A percentile compares a stretch with the other conserved stretches of the same genome.
Evolutionary conservation across 1,140 invertebrate genomes (phyloP).

Genomic region (Hirudo medicinalis): DNA sequence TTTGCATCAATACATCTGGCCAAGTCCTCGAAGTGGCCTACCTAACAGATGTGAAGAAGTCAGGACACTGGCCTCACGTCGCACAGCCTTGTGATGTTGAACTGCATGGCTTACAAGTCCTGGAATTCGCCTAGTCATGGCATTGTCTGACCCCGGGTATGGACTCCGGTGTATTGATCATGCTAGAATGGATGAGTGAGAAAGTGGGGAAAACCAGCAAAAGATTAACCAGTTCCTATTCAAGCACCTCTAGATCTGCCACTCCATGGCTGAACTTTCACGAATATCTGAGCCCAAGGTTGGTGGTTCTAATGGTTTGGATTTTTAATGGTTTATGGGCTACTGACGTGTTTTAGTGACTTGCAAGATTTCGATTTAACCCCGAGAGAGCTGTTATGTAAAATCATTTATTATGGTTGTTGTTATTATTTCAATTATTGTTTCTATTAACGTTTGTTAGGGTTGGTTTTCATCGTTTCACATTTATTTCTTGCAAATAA

Average conservation of each 20-base stretch:
- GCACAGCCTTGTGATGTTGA: slow-evolving; percentile 83
- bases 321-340: too few species aligned
- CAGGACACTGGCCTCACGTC: slow-evolving; percentile 86
- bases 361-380: too few species aligned
- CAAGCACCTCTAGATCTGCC: slow-evolving; percentile 70
- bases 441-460: background rate
- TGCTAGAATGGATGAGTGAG: slow-evolving; percentile 99
- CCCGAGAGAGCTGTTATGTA: background rate
- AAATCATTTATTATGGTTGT: background rate
- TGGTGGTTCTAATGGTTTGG: slow-evolving; percentile 19
- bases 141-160: too few species aligned
- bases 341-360: too few species aligned
- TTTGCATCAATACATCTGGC: slow-evolving; percentile 88
- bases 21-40: slow-evolving; percentile 83
- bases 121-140: slow-evolving; percentile 38
- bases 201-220: slow-evolving; percentile 86
- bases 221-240: slow-evolving; percentile 88
- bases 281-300: slow-evolving; percentile 83
- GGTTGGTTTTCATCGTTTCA: background rate
- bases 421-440: too few species aligned
- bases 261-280: slow-evolving; percentile 74
- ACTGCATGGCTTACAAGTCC: slow-evolving; percentile 96
- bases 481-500: too few species aligned
- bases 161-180: too few species aligned
- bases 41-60: slow-evolving; percentile 85